These are phyloP conservation scores for Nilaparvata lugens DNA, from an alignment of 1,140 invertebrate genomes.

Conservation along the genomic window DNA sequence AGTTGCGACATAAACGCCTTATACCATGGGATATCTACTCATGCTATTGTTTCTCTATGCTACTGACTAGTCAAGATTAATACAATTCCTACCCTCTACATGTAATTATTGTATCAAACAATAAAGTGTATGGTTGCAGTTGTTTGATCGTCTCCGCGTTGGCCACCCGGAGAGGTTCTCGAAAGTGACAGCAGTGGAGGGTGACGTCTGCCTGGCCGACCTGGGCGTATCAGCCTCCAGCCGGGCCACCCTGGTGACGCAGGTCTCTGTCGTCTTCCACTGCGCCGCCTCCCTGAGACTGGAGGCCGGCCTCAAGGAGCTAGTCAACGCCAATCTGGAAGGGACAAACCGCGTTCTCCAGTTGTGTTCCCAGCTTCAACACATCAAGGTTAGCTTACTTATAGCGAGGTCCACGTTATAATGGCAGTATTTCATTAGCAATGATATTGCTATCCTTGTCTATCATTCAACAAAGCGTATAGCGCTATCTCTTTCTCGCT, in stretches of 20 bases:
- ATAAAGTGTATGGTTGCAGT: constrained; percentile 37
- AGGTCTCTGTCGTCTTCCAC: constrained; percentile 81
- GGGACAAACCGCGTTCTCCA: constrained; percentile 55
- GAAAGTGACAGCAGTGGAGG: constrained; percentile 66
- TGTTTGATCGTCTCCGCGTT: constrained; percentile 58
- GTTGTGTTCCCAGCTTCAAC: constrained; percentile 54
- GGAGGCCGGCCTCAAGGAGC: constrained; percentile 60
- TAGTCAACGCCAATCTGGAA: constrained; percentile 59
- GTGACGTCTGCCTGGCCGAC: constrained; percentile 50
- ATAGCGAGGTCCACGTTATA: no score
- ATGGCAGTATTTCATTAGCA: no score
- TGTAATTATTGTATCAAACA: not conserved
- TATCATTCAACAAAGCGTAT: no score
- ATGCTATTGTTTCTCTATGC: no score
- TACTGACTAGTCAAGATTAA: no score
- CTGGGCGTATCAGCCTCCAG: constrained; percentile 49
- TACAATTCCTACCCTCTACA: no score
- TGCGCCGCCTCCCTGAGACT: constrained; percentile 76
- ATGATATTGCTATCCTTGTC: no score
- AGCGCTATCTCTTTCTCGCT: no score
- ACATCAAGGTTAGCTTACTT: constrained; percentile 42
- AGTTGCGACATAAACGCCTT: no score
- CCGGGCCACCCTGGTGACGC: constrained; percentile 45
- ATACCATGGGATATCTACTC: no score
- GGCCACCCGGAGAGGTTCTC: constrained; percentile 52